Conservation (phyloP, 2,888 invertebrate genomes). For the Pristionchus exspectatus region DNA sequence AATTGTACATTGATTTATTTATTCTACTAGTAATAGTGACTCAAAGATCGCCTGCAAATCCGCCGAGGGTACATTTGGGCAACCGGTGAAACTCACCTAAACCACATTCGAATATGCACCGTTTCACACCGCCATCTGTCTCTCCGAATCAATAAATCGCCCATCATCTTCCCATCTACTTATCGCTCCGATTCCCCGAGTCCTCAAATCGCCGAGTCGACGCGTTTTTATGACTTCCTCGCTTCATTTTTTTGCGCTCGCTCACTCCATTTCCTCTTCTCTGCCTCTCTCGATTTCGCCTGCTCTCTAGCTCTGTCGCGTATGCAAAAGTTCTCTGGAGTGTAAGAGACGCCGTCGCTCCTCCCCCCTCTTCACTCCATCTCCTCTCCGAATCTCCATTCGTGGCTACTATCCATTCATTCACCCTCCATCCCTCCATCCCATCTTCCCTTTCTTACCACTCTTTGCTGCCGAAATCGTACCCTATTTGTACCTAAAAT, state of each 20-base stretch:
- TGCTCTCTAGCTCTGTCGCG: not conserved
- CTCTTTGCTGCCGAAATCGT: not conserved
- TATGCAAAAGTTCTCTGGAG: not conserved
- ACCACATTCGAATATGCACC: not conserved
- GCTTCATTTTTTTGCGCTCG: not conserved
- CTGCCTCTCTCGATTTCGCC: not conserved
- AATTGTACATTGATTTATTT: too few relatives aligned
- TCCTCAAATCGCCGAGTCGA: not conserved
- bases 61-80: not conserved
- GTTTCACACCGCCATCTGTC: not conserved
- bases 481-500: not conserved
- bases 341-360: not conserved
- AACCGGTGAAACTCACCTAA: not conserved
- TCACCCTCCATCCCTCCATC: not conserved
- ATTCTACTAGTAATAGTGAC: too few relatives aligned
- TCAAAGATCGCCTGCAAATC: not conserved
- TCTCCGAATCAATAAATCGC: constrained; percentile 23
- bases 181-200: constrained; percentile 1
- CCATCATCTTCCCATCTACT: not conserved
- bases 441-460: not conserved
- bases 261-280: not conserved
- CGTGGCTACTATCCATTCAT: not conserved
- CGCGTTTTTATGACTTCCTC: not conserved
- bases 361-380: too few relatives aligned
- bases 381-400: not conserved